Evolutionary conservation across 1,140 invertebrate species (phyloP).

Genomic region (Aphelenchoides avenae): DNA sequence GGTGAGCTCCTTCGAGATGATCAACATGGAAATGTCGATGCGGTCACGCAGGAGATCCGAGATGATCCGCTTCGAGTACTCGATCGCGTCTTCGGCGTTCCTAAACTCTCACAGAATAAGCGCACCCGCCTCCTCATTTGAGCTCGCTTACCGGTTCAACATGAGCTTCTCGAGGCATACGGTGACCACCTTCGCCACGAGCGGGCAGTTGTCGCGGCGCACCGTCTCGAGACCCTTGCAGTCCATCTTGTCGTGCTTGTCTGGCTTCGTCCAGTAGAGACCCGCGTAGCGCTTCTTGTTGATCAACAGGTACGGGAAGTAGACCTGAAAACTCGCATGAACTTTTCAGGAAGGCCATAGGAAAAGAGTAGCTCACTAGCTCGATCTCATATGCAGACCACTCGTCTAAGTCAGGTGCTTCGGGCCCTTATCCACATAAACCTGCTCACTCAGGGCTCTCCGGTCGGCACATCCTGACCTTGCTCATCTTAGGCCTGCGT

Average conservation of each 20-base stretch:
- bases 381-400: no score
- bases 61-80: slow-evolving; percentile 78
- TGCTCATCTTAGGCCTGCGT: no score
- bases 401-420: no score
- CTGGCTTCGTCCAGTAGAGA: slow-evolving; percentile 87
- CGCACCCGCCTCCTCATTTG: slow-evolving; percentile 6
- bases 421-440: no score
- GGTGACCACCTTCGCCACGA: slow-evolving; percentile 95
- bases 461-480: no score
- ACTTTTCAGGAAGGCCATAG: background rate
- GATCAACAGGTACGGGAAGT: slow-evolving; percentile 95
- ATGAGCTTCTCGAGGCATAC: slow-evolving; percentile 90
- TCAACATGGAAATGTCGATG: slow-evolving; percentile 94
- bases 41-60: slow-evolving; percentile 91
- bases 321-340: slow-evolving; percentile 67
- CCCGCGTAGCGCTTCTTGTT: slow-evolving; percentile 97
- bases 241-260: slow-evolving; percentile 99
- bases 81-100: slow-evolving; percentile 85
- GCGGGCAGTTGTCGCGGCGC: slow-evolving; percentile 89
- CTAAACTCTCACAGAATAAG: slow-evolving; percentile 62
- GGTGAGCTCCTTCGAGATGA: slow-evolving; percentile 92
- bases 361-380: slow-evolving; percentile 25
- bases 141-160: slow-evolving; percentile 71
- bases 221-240: slow-evolving; percentile 99
- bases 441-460: no score